Base-by-base conservation (phyloP, 2,797 vertebrate genomes). In the Brachyalestes nurse region DNA sequence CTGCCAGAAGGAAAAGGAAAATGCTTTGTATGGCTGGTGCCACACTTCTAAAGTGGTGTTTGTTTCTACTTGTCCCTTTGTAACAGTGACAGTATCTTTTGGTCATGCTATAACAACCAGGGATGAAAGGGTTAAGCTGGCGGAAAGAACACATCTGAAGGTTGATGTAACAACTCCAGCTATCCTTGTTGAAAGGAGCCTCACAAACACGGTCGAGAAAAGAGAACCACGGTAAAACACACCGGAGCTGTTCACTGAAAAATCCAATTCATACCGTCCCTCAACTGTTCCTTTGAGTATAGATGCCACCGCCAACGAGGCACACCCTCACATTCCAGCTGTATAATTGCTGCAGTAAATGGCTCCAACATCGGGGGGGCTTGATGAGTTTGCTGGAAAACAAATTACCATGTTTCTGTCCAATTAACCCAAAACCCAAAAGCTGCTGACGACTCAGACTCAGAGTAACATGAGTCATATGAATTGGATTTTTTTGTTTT, bases 71-170 rank as follows among this genome's bases (percentile, higher is more conserved):
- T 51, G 28, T 12, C 66, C 42, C 16, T 25, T 21, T 76, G 40
- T 76, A 21, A 72, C 25, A 58, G 72, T 61, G 80, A 75, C 60
- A 74, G 66, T 6, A 75, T 64, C 7, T 73, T 76, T 78, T 72
- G 45, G 45, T 72, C 49, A 61, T 58, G 75, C 71, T 67, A 73
- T 69, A 40, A 65, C 42, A 55, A 53, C 14, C 23, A 75, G 69
- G 49, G 64, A 69, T 65, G 34, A 66, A 61, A 75, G 70, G 53
- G 55, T 79, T 58, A n/a, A 75, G 47, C 62, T 74, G 79, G 82
- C 82, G 72, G 42, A 34, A 76, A 80, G 71, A 73, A 70, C 80
- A 78, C 76, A 64, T 74, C 75, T 84, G 82, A 78, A 38, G 19
- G 49, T 83, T 60, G 77, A 81, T 72, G 55, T 65, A 66, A 53